Percentiles rank a stretch among this genome's conserved stretches.
Evolutionary conservation across 1,140 invertebrate genomes (phyloP).

Genomic region (Tachypleus tridentatus): DNA sequence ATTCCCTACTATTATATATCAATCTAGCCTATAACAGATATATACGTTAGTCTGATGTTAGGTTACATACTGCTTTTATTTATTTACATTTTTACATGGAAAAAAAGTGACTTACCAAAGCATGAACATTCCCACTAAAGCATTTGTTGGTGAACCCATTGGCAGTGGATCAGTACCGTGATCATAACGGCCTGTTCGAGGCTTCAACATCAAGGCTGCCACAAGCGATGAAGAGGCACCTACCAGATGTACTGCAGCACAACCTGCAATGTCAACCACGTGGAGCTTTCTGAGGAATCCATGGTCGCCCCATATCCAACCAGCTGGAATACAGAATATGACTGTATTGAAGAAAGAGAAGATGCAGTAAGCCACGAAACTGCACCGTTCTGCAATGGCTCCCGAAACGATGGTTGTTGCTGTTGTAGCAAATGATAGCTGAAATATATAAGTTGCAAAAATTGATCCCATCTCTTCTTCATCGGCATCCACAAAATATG

Average conservation of each 20-base stretch:
- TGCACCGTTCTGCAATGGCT: slow-evolving; percentile 79
- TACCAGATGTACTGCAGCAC: slow-evolving; percentile 64
- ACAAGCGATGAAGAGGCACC: slow-evolving; percentile 64
- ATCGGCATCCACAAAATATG: slow-evolving; percentile 38
- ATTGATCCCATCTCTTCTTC: slow-evolving; percentile 27
- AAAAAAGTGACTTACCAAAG: slow-evolving; percentile 48
- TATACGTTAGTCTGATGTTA: no score
- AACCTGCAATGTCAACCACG: slow-evolving; percentile 72
- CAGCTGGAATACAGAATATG: slow-evolving; percentile 84
- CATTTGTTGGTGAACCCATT: slow-evolving; percentile 76
- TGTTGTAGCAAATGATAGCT: slow-evolving; percentile 78
- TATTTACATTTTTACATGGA: no score
- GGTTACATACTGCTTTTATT: no score
- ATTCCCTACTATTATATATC: no score
- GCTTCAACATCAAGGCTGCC: slow-evolving; percentile 76
- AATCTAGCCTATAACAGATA: no score
- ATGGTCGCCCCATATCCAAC: slow-evolving; percentile 76
- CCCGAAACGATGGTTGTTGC: slow-evolving; percentile 72
- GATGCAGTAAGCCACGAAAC: slow-evolving; percentile 78
- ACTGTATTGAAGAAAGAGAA: slow-evolving; percentile 80
- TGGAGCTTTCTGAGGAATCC: slow-evolving; percentile 70
- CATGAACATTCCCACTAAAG: slow-evolving; percentile 81
- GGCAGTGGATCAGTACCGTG: slow-evolving; percentile 55
- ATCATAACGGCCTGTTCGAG: slow-evolving; percentile 69
- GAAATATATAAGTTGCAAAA: slow-evolving; percentile 31